Base-by-base conservation (phyloP, 1,140 invertebrate species). In the Pachypsylla venusta region DNA sequence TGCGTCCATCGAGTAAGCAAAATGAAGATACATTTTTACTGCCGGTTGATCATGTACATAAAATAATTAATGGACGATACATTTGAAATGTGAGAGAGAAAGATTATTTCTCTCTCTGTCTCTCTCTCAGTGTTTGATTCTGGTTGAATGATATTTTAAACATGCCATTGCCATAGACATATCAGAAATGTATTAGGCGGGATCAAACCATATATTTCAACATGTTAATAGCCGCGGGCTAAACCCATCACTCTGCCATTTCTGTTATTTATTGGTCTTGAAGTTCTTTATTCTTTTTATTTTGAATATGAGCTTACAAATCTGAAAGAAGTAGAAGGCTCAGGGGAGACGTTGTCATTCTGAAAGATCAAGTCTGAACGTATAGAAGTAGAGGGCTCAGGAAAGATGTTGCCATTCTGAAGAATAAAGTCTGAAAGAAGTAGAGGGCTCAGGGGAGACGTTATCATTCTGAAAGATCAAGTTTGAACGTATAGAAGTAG, bases 121-220 rank as follows among this genome's bases (percentile, higher is more conserved):
- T n/a, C n/a, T n/a, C n/a, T n/a, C n/a, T 19, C 16, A 48, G n/a
- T 19, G 42, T 48, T 48, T 48, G 42, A 48, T 48, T 48, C 22
- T 19, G 42, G n/a, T 48, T 48, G 42, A 48, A 48, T 48, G 42
- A 48, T 48, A 48, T 48, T 48, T 48, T 48, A n/a, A 19, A n/a
- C 42, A 48, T 48, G n/a, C n/a, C 42, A 35, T 7, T n/a, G n/a
- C n/a, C 30, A 48, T 48, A 48, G 42, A 48, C 42, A 48, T 48
- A 48, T 48, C 42, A 48, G 42, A 48, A 48, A 48, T 48, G 22
- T 48, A 48, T 48, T 48, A 48, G 42, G 42, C 42, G 42, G 42
- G 42, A 48, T 48, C 42, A 4, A 22, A 22, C 16, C 42, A 48
- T 48, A 48, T 48, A 48, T 48, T 48, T 48, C 42, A 48, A 48